A percentile compares a stretch with the other conserved stretches of the same genome.
phyloP scores from a whole-genome alignment of 2,113 vertebrate genomes.

The Candoia aspera region DNA sequence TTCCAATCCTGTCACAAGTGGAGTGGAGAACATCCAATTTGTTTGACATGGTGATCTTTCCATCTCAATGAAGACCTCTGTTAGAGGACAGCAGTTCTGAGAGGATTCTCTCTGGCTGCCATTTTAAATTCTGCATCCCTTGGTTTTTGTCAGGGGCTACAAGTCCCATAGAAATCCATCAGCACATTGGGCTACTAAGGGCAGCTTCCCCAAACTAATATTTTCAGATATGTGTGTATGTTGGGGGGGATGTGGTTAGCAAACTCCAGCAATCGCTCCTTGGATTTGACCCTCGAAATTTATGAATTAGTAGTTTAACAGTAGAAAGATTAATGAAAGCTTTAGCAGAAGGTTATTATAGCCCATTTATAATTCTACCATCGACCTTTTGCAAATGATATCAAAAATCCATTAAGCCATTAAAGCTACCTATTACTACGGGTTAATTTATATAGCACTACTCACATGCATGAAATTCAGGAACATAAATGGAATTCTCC shows the following conservation, averaged over 20 bases:
- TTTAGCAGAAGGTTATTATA: constrained; percentile 22
- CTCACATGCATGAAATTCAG: constrained; percentile 19
- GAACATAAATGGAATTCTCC: constrained; percentile 31
- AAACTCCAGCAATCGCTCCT: neutral
- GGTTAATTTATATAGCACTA: constrained; percentile 37
- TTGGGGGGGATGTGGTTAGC: neutral
- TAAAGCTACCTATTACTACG: constrained; percentile 26
- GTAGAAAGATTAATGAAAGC: constrained; percentile 24
- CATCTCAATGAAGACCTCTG: neutral
- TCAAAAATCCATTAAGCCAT: constrained; percentile 28
- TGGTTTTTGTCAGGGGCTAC: neutral
- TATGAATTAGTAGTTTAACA: neutral
- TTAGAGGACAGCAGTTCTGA: neutral
- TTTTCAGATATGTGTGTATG: neutral
- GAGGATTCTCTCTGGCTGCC: neutral
- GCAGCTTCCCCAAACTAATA: neutral
- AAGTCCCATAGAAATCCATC: neutral
- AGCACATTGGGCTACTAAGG: neutral
- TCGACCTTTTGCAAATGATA: constrained; percentile 40
- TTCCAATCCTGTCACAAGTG: neutral
- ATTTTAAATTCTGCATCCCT: neutral
- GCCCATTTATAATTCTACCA: constrained; percentile 28
- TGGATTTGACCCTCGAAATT: neutral
- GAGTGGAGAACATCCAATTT: neutral
- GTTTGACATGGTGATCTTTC: neutral